A percentile compares a stretch with the other conserved stretches of the same genome.
Evolutionary conservation across 2,797 vertebrate species (phyloP).

Genomic region (Liparis tanakae): DNA sequence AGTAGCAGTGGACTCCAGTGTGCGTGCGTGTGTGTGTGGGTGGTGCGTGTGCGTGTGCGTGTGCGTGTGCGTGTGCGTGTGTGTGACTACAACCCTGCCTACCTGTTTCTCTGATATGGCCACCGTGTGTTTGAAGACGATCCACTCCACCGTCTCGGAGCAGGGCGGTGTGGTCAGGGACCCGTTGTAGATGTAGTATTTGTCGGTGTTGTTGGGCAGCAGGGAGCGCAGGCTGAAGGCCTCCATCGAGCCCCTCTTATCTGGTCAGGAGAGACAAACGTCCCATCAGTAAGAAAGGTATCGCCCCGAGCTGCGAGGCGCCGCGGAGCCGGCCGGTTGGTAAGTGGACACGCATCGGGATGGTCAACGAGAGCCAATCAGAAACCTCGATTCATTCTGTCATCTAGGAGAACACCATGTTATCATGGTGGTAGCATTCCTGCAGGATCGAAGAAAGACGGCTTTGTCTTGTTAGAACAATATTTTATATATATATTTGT

Average conservation of each 20-base stretch:
- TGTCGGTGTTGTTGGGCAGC: slow-evolving; percentile 91
- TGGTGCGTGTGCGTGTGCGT: slow-evolving; percentile 1
- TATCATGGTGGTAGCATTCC: not conserved
- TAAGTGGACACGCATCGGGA: not conserved
- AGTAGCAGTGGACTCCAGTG: not conserved
- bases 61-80: not conserved
- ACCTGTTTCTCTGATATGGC: slow-evolving; percentile 90
- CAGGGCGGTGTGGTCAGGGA: slow-evolving; percentile 93
- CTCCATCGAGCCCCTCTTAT: slow-evolving; percentile 88
- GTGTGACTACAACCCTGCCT: slow-evolving; percentile 22
- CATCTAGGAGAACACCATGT: not conserved
- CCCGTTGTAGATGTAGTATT: slow-evolving; percentile 97
- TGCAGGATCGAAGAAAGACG: not conserved
- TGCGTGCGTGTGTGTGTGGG: not conserved
- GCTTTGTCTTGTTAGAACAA: not conserved
- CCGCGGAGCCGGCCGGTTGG: not conserved
- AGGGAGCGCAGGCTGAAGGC: slow-evolving; percentile 87
- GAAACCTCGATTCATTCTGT: not conserved
- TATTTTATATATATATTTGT: not conserved
- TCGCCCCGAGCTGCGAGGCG: not conserved
- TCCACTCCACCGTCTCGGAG: slow-evolving; percentile 93
- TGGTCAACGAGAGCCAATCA: not conserved
- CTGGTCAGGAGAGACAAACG: slow-evolving; percentile 68
- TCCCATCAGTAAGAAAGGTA: not conserved
- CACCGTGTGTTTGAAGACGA: slow-evolving; percentile 92